These are phyloP conservation scores for Trachelus troglodyta DNA, from an alignment of 2,888 invertebrate genomes.

Conservation along the genomic window DNA sequence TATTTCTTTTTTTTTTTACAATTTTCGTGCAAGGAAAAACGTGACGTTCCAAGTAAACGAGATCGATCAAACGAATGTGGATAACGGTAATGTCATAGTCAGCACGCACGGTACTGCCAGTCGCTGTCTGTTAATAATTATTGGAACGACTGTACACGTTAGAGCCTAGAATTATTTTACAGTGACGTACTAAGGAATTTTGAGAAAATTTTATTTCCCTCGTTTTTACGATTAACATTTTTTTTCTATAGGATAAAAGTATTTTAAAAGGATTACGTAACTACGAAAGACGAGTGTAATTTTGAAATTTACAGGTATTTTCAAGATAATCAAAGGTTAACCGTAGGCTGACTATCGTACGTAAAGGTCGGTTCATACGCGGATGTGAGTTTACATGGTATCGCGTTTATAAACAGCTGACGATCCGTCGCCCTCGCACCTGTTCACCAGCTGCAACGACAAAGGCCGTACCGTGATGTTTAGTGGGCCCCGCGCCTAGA, in stretches of 20 bases:
- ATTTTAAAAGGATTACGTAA: not conserved
- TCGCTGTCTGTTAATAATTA: not conserved
- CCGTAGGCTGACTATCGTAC: not conserved
- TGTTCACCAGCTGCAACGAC: conserved; percentile 62
- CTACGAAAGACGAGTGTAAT: too few species aligned
- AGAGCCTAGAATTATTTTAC: not conserved
- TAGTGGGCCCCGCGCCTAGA: conserved; percentile 33
- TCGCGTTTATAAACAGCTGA: conserved; percentile 52
- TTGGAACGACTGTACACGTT: not conserved
- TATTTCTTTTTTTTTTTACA: not conserved
- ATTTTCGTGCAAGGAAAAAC: conserved; percentile 10
- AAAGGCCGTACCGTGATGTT: conserved; percentile 44
- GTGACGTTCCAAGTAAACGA: conserved; percentile 5
- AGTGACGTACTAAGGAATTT: too few species aligned
- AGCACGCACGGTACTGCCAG: conserved; percentile 40
- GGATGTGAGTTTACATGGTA: not conserved
- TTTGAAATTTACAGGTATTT: not conserved
- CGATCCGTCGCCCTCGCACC: conserved; percentile 50
- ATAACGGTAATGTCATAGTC: conserved; percentile 9
- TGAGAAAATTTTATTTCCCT: not conserved
- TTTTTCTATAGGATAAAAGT: not conserved
- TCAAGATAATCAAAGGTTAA: not conserved
- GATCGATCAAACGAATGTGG: conserved; percentile 45
- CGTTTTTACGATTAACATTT: not conserved
- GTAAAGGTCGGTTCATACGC: not conserved